Conservation (phyloP, 2,888 invertebrate genomes). For the Unio delphinus region DNA sequence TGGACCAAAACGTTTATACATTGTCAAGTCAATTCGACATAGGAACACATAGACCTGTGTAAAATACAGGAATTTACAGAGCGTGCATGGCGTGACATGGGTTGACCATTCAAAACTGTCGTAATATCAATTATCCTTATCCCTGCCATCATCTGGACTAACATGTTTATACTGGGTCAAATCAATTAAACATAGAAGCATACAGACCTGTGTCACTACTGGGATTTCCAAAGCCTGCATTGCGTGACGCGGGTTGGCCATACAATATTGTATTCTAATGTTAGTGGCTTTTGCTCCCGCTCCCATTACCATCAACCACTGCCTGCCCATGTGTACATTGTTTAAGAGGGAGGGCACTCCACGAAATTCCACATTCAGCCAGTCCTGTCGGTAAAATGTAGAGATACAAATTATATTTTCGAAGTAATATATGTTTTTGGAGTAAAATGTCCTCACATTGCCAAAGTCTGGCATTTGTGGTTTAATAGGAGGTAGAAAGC, state of each 20-base stretch:
- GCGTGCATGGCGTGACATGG: conserved; percentile 54
- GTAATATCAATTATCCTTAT: too few relatives aligned
- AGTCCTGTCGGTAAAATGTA: conserved; percentile 44
- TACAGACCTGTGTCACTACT: conserved; percentile 57
- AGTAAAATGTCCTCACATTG: too few relatives aligned
- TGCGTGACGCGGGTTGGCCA: conserved; percentile 55
- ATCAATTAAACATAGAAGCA: background rate
- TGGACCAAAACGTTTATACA: too few relatives aligned
- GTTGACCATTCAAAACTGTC: conserved; percentile 63
- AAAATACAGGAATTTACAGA: conserved; percentile 53
- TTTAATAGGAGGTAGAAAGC: too few relatives aligned
- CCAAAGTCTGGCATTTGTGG: too few relatives aligned
- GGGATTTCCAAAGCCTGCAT: conserved; percentile 54
- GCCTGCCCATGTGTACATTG: conserved; percentile 44
- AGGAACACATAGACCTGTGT: conserved; percentile 48
- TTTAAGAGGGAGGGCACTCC: conserved; percentile 42
- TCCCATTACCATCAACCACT: conserved; percentile 63
- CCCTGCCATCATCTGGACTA: too few relatives aligned
- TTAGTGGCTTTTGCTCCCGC: conserved; percentile 47
- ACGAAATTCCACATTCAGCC: conserved; percentile 60
- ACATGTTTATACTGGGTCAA: too few relatives aligned
- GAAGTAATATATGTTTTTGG: too few relatives aligned
- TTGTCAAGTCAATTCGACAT: background rate
- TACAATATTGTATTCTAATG: conserved; percentile 65
- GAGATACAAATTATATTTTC: too few relatives aligned